phyloP scores from a whole-genome alignment of 2,888 invertebrate genomes.

The Julus scandinavius region DNA sequence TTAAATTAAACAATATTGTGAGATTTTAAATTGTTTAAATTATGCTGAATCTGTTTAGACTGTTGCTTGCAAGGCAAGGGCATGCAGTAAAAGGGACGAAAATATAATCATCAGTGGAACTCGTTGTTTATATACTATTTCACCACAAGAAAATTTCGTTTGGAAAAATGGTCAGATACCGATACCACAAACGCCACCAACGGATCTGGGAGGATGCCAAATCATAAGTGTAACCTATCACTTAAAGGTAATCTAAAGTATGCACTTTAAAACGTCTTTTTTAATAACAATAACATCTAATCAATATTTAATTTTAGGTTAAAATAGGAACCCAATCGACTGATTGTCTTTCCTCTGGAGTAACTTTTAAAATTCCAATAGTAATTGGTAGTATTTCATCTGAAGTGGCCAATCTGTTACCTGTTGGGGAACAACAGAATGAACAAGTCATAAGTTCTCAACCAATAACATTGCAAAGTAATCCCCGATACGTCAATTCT shows the following conservation, averaged over 20 bases:
- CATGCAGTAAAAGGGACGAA: conserved; percentile 36
- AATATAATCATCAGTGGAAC: conserved; percentile 9
- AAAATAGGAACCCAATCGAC: conserved; percentile 7
- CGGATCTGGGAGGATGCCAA: conserved; percentile 47
- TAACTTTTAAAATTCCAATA: conserved; percentile 23
- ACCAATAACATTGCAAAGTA: neutral
- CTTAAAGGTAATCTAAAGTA: neutral
- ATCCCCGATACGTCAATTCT: neutral
- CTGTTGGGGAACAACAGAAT: neutral
- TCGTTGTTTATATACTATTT: neutral
- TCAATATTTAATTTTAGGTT: neutral
- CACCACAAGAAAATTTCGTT: conserved; percentile 15
- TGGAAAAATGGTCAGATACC: conserved; percentile 37
- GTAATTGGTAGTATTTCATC: neutral
- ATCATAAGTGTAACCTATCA: conserved; percentile 47
- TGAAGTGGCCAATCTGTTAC: neutral
- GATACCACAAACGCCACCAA: conserved; percentile 26
- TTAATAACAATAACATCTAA: no score
- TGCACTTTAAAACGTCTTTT: no score
- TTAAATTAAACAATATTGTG: neutral
- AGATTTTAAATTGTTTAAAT: neutral
- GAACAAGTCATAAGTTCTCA: neutral
- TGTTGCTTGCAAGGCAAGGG: conserved; percentile 9
- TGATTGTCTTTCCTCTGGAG: conserved; percentile 27
- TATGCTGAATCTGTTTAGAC: neutral